Evolutionary conservation across 53 echinoderm and acorn worm genomes (phyloP), one percentile per base, ranked within the genome.

Genomic region (Pentamera pediparva): DNA sequence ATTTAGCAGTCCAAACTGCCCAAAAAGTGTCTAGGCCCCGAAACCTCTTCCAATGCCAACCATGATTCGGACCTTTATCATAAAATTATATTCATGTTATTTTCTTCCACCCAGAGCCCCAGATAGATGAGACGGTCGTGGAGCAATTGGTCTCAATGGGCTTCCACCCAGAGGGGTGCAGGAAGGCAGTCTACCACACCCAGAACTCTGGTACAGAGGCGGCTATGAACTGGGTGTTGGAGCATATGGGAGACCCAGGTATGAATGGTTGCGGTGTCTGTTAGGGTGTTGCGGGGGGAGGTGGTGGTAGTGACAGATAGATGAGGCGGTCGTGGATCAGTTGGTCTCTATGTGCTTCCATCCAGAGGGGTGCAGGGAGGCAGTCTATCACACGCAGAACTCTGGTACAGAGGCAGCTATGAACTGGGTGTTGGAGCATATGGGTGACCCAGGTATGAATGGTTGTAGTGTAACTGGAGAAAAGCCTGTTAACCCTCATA

Each of bases 341-440:
- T 74, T 96, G 13, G 78, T 73, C 32, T 64, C 79, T 25, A 96
- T 96, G 98, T 91, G 98, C 1, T 96, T 96, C 79, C 36, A 75
- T 30, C 67, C 64, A 12, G 91, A 96, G 56, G 91, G 88, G 0
- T 96, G 98, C 64, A 58, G 86, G 18, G 91, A 91, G 50, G 98
- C 96, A 18, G 96, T 95, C 49, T 87, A 75, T 52, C 85, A 90
- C 64, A 95, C 95, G 28, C 90, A 91, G 77, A 95, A 95, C 58
- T 36, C 76, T 11, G 90, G 95, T 19, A 70, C 78, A 49, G 95
- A 95, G 17, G 78, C 90, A 32, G 89, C 87, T 19, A 89, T 92
- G 83, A 81, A 85, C 76, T 89, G 89, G 92, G 86, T 89, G 34
- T 59, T 89, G 13, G 83, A 89, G 77, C 94, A 94, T 37, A 82